Percentiles rank a stretch among this genome's conserved stretches.
phyloP scores from a whole-genome alignment of 2,888 invertebrate genomes.

The Drosophila atripex region DNA sequence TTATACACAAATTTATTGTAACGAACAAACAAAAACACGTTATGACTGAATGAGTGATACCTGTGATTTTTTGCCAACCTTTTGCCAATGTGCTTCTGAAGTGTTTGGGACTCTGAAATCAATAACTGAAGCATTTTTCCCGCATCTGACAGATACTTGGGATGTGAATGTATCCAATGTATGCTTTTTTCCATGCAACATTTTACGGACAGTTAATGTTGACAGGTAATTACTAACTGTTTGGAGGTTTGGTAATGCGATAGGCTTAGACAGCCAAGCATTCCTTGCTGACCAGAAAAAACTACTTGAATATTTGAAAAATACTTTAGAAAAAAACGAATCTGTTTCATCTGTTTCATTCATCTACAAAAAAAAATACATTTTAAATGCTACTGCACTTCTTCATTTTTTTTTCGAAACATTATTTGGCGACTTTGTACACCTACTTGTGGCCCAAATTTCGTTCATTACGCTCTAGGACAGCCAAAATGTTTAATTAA shows the following conservation, averaged over 20 bases:
- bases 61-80: conserved; percentile 36
- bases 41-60: conserved; percentile 26
- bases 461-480: conserved; percentile 27
- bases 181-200: conserved; percentile 23
- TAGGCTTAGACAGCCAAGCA: conserved; percentile 33
- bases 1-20: conserved; percentile 36
- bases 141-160: conserved; percentile 10
- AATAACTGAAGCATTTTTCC: conserved; percentile 4
- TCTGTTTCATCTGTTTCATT: too few species aligned
- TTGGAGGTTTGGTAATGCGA: conserved; percentile 28
- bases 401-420: neutral
- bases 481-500: conserved; percentile 58
- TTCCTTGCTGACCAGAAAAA: conserved; percentile 10
- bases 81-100: conserved; percentile 11
- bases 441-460: conserved; percentile 4
- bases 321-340: neutral
- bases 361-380: neutral
- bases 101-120: conserved; percentile 14
- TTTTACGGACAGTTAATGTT: conserved; percentile 28
- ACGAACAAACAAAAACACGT: conserved; percentile 36
- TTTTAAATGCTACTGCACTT: conserved; percentile 9
- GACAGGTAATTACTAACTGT: conserved; percentile 39
- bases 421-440: neutral
- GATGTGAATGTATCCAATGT: conserved; percentile 10
- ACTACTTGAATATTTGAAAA: conserved; percentile 13